A percentile compares a stretch with the other conserved stretches of the same genome.
Evolutionary conservation across 2,888 invertebrate species (phyloP).

Genomic region (Xestia c-nigrum): DNA sequence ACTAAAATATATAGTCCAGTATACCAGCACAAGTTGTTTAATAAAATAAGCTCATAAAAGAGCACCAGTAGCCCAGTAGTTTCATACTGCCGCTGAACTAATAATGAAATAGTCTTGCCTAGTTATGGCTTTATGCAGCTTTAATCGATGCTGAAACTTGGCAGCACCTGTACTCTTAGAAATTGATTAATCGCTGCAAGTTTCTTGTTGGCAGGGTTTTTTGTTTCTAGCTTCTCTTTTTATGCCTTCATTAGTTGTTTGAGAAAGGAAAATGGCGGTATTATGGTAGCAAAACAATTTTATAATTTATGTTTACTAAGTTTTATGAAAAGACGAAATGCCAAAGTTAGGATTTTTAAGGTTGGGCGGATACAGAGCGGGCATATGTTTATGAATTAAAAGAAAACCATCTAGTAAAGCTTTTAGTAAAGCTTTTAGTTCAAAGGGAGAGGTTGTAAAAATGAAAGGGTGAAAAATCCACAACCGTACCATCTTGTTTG

Average conservation of each 20-base stretch:
- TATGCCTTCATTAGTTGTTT: constrained; percentile 36
- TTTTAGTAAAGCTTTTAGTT: background rate
- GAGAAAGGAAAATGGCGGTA: background rate
- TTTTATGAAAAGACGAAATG: background rate
- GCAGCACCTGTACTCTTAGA: constrained; percentile 62
- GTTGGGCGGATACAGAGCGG: too few species aligned
- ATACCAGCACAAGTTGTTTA: constrained; percentile 36
- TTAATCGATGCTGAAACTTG: constrained; percentile 65
- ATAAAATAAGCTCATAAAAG: constrained; percentile 50
- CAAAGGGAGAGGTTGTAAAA: background rate
- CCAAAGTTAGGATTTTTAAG: background rate
- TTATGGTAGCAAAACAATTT: background rate
- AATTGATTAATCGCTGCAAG: constrained; percentile 73
- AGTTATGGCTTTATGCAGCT: constrained; percentile 59
- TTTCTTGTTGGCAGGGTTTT: constrained; percentile 55
- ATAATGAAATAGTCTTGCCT: constrained; percentile 60
- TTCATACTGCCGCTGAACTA: constrained; percentile 53
- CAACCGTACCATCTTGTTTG: background rate
- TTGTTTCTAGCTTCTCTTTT: constrained; percentile 36
- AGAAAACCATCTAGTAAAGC: too few species aligned
- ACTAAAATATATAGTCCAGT: constrained; percentile 16
- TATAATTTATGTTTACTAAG: background rate
- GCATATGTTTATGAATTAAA: background rate
- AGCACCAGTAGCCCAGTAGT: constrained; percentile 33
- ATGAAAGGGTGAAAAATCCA: background rate